phyloP scores from a whole-genome alignment of 2,888 invertebrate genomes.

The Caenorhabditis sp. region DNA sequence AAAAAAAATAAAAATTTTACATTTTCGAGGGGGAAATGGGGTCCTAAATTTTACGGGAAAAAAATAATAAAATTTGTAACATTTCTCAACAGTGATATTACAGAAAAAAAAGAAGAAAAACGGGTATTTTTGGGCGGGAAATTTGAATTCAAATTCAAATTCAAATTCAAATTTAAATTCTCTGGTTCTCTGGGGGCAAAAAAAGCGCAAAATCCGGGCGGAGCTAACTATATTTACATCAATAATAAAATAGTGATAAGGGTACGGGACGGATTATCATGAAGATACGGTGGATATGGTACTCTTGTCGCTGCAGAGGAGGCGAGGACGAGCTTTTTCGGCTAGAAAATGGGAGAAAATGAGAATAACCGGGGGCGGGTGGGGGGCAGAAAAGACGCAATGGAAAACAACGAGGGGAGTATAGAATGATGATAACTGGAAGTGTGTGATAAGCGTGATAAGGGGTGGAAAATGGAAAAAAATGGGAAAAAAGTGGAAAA shows the following conservation, averaged over 20 bases:
- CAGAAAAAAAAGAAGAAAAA: background rate
- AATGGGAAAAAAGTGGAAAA: background rate
- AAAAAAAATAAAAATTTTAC: no score
- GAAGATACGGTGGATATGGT: no score
- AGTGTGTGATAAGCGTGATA: no score
- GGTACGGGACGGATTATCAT: background rate
- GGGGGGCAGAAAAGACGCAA: background rate
- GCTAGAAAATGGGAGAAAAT: constrained; percentile 4
- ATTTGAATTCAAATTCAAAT: no score
- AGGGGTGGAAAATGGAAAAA: background rate
- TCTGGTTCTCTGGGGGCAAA: no score
- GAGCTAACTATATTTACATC: constrained; percentile 8
- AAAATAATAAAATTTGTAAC: constrained; percentile 9
- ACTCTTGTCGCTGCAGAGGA: no score
- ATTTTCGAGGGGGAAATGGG: constrained; percentile 10
- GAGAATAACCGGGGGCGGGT: constrained; percentile 19
- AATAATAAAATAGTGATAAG: background rate
- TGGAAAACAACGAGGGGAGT: background rate
- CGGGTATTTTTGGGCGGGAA: background rate
- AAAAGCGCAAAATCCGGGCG: background rate
- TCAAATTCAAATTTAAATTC: no score
- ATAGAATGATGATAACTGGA: no score
- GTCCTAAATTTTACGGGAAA: background rate
- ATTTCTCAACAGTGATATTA: constrained; percentile 12
- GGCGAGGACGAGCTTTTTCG: no score